phyloP scores from a whole-genome alignment of 2,888 invertebrate genomes.

The Elegia similella region DNA sequence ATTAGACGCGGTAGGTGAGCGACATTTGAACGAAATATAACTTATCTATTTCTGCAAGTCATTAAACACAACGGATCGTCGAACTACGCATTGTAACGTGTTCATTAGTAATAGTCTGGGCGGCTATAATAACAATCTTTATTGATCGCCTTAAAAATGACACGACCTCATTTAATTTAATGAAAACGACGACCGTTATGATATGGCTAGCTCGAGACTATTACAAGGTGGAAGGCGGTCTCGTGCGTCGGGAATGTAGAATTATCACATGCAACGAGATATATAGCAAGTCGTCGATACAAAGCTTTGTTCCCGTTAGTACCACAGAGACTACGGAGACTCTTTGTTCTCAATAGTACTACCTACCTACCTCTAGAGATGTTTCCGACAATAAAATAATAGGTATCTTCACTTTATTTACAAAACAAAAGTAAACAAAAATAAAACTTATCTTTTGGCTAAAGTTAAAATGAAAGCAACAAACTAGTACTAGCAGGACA shows the following conservation, averaged over 20 bases:
- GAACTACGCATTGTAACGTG: constrained; percentile 9
- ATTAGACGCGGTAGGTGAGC: constrained; percentile 64
- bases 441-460: too few relatives aligned
- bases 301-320: too few relatives aligned
- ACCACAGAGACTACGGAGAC: too few relatives aligned
- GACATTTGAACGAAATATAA: constrained; percentile 61
- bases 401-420: too few relatives aligned
- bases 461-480: too few relatives aligned
- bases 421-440: too few relatives aligned
- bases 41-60: constrained; percentile 61
- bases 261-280: constrained; percentile 2
- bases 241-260: background rate
- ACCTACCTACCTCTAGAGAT: too few relatives aligned
- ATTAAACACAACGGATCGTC: constrained; percentile 40
- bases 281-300: background rate
- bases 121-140: background rate
- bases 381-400: too few relatives aligned
- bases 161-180: constrained; percentile 11
- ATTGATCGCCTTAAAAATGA: constrained; percentile 12
- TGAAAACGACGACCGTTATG: constrained; percentile 5
- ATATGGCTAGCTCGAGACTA: constrained; percentile 1
- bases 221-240: constrained; percentile 1
- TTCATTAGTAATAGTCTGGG: background rate
- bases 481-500: too few relatives aligned
- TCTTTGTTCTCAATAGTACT: too few relatives aligned